Conservation (phyloP, 2,888 invertebrate species). For the Lithophane leautieri region DNA sequence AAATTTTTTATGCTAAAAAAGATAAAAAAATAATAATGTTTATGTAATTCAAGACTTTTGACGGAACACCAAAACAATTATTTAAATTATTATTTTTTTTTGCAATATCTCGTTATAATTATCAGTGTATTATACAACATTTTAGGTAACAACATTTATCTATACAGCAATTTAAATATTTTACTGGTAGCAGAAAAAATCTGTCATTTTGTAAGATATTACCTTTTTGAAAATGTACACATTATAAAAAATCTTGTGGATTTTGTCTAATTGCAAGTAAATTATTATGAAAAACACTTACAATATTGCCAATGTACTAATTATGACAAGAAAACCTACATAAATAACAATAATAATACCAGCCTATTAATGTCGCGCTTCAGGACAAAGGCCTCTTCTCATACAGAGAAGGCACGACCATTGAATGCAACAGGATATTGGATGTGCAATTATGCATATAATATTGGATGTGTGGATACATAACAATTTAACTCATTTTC, state of each 20-base stretch:
- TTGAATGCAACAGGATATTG: background rate
- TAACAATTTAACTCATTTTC: too few relatives aligned
- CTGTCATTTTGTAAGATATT: constrained; percentile 55
- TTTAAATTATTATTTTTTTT: too few relatives aligned
- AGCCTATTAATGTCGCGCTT: background rate
- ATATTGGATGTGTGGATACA: too few relatives aligned
- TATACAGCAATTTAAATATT: constrained; percentile 46
- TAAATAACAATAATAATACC: background rate
- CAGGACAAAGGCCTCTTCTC: background rate
- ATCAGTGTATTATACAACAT: constrained; percentile 41
- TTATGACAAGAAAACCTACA: too few relatives aligned
- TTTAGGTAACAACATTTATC: constrained; percentile 53
- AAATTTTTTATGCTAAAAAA: background rate
- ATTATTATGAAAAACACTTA: too few relatives aligned
- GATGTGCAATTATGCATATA: too few relatives aligned
- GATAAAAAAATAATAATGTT: background rate
- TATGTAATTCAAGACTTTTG: constrained; percentile 19
- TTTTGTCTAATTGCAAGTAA: constrained; percentile 51
- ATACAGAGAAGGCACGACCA: background rate
- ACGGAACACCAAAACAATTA: constrained; percentile 36
- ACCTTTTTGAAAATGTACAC: constrained; percentile 59
- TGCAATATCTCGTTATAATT: constrained; percentile 46
- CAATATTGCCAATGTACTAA: too few relatives aligned
- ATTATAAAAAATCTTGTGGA: constrained; percentile 16
- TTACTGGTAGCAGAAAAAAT: constrained; percentile 37